Base-by-base conservation (phyloP, 2,888 invertebrate species). In the Yponomeuta evonymella region DNA sequence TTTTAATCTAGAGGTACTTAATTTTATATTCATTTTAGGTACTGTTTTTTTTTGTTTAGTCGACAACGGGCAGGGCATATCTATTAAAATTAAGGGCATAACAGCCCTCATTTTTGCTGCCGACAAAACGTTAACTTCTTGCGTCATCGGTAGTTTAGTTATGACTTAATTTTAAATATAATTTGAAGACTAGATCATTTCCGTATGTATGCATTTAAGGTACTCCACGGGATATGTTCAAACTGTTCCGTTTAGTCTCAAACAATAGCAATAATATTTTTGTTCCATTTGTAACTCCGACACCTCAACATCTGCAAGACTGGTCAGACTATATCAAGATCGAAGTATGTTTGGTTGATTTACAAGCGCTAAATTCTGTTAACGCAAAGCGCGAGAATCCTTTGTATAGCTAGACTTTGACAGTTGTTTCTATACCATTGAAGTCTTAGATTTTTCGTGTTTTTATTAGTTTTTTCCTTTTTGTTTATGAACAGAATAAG, bases 121-220 rank as follows among this genome's bases (percentile, higher is more conserved):
- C 51, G 51, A 58, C 51, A 58, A 58, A 58, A 58, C 15, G 15
- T 15, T 15, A 58, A 15, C 43, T 43, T 43, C 8, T 58, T 15
- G 15, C 15, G 6, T 5, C 15, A 15, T 58, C 51, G 51, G 51
- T 29, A 64, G 23, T 64, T 62, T 62, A 11, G 23, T 29, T 65
- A 65, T 30, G 30, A 30, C 33, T 29, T 33, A 12, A 1, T 64
- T 64, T 65, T 15, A 48, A 15, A 65, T 67, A 36, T 70, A 58
- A 58, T 67, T 67, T 67, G 67, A 67, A 70, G 70, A 70, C 70
- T 70, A 70, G 70, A 70, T 67, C 58, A 58, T 58, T 51, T 70
- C 30, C 15, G 62, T 70, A 58, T 58, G 65, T 62, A 71, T 70
- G 33, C 70, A 70, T 70, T 51, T 66, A 33, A 67, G 36, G 62